A percentile compares a stretch with the other conserved stretches of the same genome.
These are phyloP conservation scores for Capra hircus DNA, from an alignment of 2,113 vertebrate genomes.

Conservation along the genomic window DNA sequence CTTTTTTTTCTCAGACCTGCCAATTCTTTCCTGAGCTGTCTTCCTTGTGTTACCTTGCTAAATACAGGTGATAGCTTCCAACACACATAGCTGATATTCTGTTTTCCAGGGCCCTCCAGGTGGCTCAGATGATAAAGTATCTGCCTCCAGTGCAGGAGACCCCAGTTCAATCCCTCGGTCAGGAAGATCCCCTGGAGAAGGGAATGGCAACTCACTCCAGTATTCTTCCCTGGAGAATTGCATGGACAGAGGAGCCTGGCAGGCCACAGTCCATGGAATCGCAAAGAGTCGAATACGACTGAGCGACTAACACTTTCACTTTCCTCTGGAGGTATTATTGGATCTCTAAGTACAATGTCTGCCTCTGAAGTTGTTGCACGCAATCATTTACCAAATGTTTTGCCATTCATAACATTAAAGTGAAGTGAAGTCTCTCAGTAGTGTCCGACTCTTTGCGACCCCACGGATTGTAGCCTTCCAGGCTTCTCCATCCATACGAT, in stretches of 20 bases:
- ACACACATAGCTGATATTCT: not conserved
- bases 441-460: not conserved
- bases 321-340: not conserved
- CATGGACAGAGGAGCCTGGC: not conserved
- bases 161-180: not conserved
- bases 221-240: not conserved
- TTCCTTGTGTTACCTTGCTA: not conserved
- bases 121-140: not conserved
- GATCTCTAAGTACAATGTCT: not conserved
- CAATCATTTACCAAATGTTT: not conserved
- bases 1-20: not conserved
- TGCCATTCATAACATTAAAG: not conserved
- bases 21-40: not conserved
- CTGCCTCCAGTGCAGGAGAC: not conserved
- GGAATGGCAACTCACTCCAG: not conserved
- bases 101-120: not conserved
- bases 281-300: not conserved
- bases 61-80: not conserved
- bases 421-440: not conserved
- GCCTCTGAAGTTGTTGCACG: not conserved
- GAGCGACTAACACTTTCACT: not conserved
- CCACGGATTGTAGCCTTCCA: not conserved
- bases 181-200: not conserved
- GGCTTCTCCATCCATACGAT: fast-evolving
- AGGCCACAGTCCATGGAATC: not conserved